phyloP scores from a whole-genome alignment of 2,888 invertebrate genomes.

The Pachliopta kotzebuea region DNA sequence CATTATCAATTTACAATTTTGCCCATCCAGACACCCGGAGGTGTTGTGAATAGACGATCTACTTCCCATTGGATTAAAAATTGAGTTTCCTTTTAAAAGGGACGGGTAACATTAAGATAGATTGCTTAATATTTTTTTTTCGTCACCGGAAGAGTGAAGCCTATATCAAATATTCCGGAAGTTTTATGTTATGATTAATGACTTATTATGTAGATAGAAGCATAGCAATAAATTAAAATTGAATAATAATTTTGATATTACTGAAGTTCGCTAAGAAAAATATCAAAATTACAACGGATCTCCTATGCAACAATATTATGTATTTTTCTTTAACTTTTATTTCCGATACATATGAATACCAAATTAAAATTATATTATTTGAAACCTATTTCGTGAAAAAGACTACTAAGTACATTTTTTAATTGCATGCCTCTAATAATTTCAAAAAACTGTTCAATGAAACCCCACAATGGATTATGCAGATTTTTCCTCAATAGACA shows the following conservation, averaged over 20 bases:
- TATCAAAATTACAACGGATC: too few relatives aligned
- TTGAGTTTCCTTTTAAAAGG: slow-evolving; percentile 14
- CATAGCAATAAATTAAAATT: background rate
- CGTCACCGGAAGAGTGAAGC: slow-evolving; percentile 22
- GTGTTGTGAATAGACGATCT: slow-evolving; percentile 26
- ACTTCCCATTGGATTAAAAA: slow-evolving; percentile 17
- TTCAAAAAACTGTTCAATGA: slow-evolving; percentile 2
- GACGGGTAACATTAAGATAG: slow-evolving; percentile 24
- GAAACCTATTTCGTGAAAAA: background rate
- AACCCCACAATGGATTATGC: background rate
- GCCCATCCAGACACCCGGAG: slow-evolving; percentile 32
- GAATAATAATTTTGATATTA: background rate
- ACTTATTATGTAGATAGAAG: background rate
- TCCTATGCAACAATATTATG: too few relatives aligned
- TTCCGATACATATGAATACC: background rate
- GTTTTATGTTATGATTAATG: slow-evolving; percentile 12
- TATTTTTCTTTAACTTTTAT: too few relatives aligned
- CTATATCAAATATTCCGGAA: slow-evolving; percentile 11
- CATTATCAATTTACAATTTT: slow-evolving; percentile 39
- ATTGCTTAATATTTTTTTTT: slow-evolving; percentile 24
- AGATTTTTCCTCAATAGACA: background rate
- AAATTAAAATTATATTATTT: background rate
- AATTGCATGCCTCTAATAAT: background rate
- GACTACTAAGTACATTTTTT: slow-evolving; percentile 8
- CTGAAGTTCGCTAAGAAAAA: background rate